phyloP scores from a whole-genome alignment of 2,113 vertebrate species.

The Solea solea region DNA sequence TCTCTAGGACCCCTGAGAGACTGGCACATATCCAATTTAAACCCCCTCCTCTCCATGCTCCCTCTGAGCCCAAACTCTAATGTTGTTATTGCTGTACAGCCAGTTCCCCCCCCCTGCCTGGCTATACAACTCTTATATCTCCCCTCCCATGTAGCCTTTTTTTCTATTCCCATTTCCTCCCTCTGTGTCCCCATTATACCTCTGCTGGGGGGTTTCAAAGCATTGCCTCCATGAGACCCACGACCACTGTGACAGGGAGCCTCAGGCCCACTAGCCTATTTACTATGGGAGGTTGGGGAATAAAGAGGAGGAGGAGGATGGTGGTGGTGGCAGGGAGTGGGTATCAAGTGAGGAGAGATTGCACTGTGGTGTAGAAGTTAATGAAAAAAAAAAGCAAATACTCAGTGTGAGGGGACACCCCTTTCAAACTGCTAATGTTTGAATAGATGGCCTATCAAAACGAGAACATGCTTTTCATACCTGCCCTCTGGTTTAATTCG shows the following conservation, averaged over 20 bases:
- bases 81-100: slow-evolving; percentile 32
- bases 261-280: slow-evolving; percentile 63
- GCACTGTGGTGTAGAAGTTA: slow-evolving; percentile 33
- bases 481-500: slow-evolving; percentile 43
- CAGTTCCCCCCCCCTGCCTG: not conserved
- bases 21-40: slow-evolving; percentile 63
- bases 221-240: slow-evolving; percentile 11
- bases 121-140: slow-evolving; percentile 26
- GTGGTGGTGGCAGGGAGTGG: slow-evolving; percentile 14
- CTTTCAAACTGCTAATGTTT: slow-evolving; percentile 52
- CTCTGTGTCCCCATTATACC: slow-evolving; percentile 1
- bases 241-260: slow-evolving; percentile 32
- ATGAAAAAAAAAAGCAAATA: slow-evolving; percentile 21
- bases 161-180: slow-evolving; percentile 20
- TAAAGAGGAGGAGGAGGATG: slow-evolving; percentile 19
- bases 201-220: slow-evolving; percentile 48
- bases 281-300: slow-evolving; percentile 41
- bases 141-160: slow-evolving; percentile 21
- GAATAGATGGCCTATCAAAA: slow-evolving; percentile 50
- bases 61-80: slow-evolving; percentile 32
- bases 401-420: slow-evolving; percentile 31
- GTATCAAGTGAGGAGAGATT: slow-evolving; percentile 30
- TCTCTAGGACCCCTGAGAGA: slow-evolving; percentile 63
- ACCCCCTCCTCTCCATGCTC: slow-evolving; percentile 34
- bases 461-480: slow-evolving; percentile 6